Evolutionary conservation across 1,140 invertebrate species (phyloP), one percentile per base, ranked within the genome.

Genomic region (Bombus pyrosoma): DNA sequence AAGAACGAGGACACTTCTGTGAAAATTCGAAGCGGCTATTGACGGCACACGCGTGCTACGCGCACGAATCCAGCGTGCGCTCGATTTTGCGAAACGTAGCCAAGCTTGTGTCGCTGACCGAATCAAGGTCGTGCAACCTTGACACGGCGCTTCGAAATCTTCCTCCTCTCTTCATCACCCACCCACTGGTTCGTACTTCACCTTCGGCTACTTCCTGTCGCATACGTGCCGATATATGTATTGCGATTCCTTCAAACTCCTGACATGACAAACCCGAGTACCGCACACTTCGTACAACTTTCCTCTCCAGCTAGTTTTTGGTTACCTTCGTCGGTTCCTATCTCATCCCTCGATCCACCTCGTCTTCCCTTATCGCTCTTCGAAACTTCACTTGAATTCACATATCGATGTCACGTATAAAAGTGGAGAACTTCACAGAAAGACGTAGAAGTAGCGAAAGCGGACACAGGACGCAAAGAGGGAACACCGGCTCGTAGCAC

Each of bases 91-190:
- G n/a, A 81, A 89, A 88, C 85, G 76, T 69, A 32, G 47, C 15
- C 66, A 76, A 12, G 68, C 69, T 47, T 47, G 81, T 81, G 87
- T 89, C 84, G 68, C 13, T 76, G 88, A 87, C 85, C 85, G 88
- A 41, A 87, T 64, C 89, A 90, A 90, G 88, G 88, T 90, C 81
- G 78, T 87, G 81, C 85, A 89, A 90, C 88, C 89, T 90, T 90
- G 89, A 89, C 88, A 89, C 47, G 57, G n/a, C 81, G 81, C 59
- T 89, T 73, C 85, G 81, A 89, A 86, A 88, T 83, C 79, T 88
- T 89, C 76, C 83, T 83, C 66, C 79, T 72, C 80, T 81, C 79
- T 66, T 75, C 79, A 43, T 77, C 79, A n/a, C 68, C 34, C 64
- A 25, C 69, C 22, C 84, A 37, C 69, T 57, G 37, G 75, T 39